Base-by-base conservation (phyloP, 2,888 invertebrate species). In the Mesoligia furuncula region DNA sequence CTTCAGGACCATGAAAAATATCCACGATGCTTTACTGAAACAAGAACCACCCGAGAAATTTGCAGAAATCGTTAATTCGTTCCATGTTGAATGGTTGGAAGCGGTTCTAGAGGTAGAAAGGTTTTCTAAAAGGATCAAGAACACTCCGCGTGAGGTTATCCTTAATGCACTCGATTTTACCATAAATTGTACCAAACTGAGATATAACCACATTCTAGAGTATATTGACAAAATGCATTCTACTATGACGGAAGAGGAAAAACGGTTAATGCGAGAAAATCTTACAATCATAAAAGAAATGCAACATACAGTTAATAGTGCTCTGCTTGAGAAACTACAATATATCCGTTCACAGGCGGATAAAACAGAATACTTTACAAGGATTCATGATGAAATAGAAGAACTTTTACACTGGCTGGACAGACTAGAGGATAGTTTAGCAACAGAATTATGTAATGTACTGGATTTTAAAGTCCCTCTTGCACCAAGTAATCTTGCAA, bases 351-450 rank as follows among this genome's bases (percentile, higher is more conserved):
- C 68, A 45, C 87, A 88, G 36, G 87, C 87, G 24, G 93, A 93
- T 79, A 81, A 89, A 71, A 72, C 64, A n/a, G 93, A 93, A 73
- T 92, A 89, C 65, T 70, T 81, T 48, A 48, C 77, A 6, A 87
- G 87, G 75, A 65, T 93, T 51, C 64, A 84, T 59, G 86, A 88
- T 71, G 93, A 93, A 87, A 82, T 85, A 69, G 89, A 93, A 73
- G 93, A 93, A 81, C 89, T 93, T n/a, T 78, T 92, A 64, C 87
- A 88, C 77, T 93, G 93, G 93, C 68, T 93, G n/a, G 93, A 93
- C 54, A 86, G 61, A 68, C 75, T 92, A 45, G 77, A 92, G 51
- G 89, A 92, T 71, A 80, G 87, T 80, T 77, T 93, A 75, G 89
- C 90, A n/a, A 66, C 87, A 45, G 86, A 89, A 61, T 83, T 90